These are phyloP conservation scores for Ondatra zibethicus DNA, from an alignment of 2,113 vertebrate species.

Conservation along the genomic window DNA sequence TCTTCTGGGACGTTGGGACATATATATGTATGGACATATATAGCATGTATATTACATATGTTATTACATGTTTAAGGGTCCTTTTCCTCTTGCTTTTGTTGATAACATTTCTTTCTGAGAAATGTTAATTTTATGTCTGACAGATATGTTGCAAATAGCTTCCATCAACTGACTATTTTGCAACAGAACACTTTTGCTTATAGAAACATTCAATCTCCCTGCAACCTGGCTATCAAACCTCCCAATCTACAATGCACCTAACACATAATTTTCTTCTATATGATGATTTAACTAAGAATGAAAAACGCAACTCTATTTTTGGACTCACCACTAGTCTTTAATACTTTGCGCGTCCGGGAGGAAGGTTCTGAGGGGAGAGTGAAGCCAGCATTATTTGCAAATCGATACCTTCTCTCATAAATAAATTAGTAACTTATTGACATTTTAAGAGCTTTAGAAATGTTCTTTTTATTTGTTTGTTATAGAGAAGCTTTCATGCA, in stretches of 20 bases:
- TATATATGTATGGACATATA: background rate
- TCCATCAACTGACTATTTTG: background rate
- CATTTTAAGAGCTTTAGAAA: background rate
- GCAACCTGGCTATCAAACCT: background rate
- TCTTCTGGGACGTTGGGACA: background rate
- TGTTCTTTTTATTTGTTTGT: background rate
- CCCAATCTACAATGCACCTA: background rate
- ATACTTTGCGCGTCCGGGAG: constrained; percentile 93
- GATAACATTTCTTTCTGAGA: background rate
- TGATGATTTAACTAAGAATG: background rate
- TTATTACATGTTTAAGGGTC: background rate
- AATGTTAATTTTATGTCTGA: background rate
- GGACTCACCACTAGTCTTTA: constrained; percentile 92
- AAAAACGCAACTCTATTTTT: background rate
- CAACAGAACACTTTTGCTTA: background rate
- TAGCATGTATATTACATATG: background rate
- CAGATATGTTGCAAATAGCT: background rate
- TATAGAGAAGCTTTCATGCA: background rate
- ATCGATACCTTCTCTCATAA: background rate
- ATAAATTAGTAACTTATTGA: background rate
- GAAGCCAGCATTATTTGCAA: constrained; percentile 57
- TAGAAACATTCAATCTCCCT: background rate
- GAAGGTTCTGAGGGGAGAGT: constrained; percentile 91
- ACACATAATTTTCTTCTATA: background rate
- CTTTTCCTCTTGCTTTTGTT: background rate